These are phyloP conservation scores for Thymelicus sylvestris DNA, from an alignment of 2,888 invertebrate species.

Conservation along the genomic window DNA sequence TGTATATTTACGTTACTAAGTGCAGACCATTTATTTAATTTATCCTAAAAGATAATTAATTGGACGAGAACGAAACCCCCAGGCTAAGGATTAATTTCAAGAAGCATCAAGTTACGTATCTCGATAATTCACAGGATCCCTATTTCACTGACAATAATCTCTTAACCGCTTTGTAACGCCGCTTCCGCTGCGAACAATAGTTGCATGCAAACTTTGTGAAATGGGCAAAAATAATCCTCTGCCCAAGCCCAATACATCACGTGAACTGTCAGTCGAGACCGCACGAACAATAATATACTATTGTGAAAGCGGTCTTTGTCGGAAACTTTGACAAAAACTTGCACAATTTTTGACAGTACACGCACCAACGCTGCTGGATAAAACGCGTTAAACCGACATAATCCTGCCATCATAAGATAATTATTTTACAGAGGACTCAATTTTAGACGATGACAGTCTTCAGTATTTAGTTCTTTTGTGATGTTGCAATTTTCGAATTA, in stretches of 20 bases:
- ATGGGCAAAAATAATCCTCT: conserved; percentile 83
- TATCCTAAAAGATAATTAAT: not conserved
- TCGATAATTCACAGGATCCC: conserved; percentile 66
- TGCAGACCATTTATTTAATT: too few species aligned
- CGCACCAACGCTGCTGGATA: conserved; percentile 62
- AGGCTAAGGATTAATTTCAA: conserved; percentile 7
- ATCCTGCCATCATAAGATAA: conserved; percentile 43
- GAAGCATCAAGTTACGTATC: conserved; percentile 65
- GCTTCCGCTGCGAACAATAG: conserved; percentile 81
- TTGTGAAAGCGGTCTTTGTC: conserved; percentile 77
- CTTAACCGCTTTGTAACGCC: conserved; percentile 73
- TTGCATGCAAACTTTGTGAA: conserved; percentile 82
- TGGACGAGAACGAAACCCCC: not conserved
- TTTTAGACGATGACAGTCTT: conserved; percentile 27
- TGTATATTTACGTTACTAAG: too few species aligned
- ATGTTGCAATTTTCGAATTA: too few species aligned
- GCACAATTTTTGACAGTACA: conserved; percentile 74
- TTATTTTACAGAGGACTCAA: conserved; percentile 7
- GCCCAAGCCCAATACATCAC: conserved; percentile 81
- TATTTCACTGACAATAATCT: conserved; percentile 71
- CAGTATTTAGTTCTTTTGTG: too few species aligned
- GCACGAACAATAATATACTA: conserved; percentile 82
- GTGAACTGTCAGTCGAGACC: conserved; percentile 80
- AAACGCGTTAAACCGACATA: conserved; percentile 49
- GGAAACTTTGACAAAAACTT: conserved; percentile 80